Conservation (phyloP, 2,113 vertebrate species). For the Macrotis lagotis region DNA sequence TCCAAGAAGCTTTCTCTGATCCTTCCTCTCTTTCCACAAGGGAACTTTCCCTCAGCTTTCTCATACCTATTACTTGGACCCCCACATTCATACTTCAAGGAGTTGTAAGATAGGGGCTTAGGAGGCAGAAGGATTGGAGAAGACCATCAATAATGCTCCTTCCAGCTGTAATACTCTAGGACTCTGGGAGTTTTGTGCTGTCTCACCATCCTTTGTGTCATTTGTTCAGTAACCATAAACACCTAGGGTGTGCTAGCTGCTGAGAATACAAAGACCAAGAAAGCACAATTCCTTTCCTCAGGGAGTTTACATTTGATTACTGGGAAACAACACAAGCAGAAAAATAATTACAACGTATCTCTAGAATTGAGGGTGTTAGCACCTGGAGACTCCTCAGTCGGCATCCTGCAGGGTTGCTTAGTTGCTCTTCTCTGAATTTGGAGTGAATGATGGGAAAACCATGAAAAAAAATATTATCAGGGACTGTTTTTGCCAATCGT, state of each 20-base stretch:
- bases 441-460: background rate
- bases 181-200: background rate
- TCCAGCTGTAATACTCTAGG: background rate
- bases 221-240: background rate
- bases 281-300: background rate
- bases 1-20: background rate
- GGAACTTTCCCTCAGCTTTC: background rate
- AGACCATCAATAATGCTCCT: background rate
- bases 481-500: background rate
- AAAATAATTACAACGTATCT: background rate
- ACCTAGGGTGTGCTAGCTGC: background rate
- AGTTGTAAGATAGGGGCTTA: background rate
- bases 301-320: background rate
- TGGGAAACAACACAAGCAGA: background rate
- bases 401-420: background rate
- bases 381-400: background rate
- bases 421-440: background rate
- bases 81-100: background rate
- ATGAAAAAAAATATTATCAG: background rate
- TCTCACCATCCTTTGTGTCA: background rate
- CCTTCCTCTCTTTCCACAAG: background rate
- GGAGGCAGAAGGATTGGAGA: background rate
- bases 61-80: background rate
- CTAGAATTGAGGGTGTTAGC: background rate
- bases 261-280: background rate